Evolutionary conservation across 2,888 invertebrate genomes (phyloP).

Genomic region (Smittia aterrima): DNA sequence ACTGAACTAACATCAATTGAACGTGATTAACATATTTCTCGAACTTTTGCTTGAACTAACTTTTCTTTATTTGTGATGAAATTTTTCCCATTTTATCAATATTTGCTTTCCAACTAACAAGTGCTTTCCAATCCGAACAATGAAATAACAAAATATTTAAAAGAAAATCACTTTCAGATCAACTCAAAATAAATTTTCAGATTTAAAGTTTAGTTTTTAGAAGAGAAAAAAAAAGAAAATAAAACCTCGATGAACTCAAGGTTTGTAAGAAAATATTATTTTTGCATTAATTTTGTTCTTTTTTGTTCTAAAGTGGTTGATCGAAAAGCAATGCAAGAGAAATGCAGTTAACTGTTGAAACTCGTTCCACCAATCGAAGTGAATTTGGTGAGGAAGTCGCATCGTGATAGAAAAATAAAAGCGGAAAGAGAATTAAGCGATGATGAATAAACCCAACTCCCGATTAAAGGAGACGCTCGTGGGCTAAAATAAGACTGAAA

Average conservation of each 20-base stretch:
- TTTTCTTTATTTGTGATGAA: too few species aligned
- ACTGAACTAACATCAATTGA: not conserved
- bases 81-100: too few species aligned
- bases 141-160: not conserved
- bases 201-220: not conserved
- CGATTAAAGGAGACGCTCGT: not conserved
- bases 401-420: constrained; percentile 20
- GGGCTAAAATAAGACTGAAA: constrained; percentile 22
- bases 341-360: constrained; percentile 36
- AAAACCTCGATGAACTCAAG: not conserved
- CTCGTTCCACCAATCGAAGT: not conserved
- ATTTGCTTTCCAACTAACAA: too few species aligned
- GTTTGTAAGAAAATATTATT: not conserved
- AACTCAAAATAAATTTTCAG: not conserved
- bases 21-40: too few species aligned
- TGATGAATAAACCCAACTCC: constrained; percentile 12
- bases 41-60: too few species aligned
- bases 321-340: constrained; percentile 28
- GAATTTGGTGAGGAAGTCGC: not conserved
- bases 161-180: not conserved
- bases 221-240: not conserved
- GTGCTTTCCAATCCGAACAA: not conserved
- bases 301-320: not conserved
- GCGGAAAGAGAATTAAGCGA: not conserved
- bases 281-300: not conserved